A percentile compares a stretch with the other conserved stretches of the same genome.
Conservation (phyloP, 1,140 invertebrate species). For the Oreohelix idahoensis region DNA sequence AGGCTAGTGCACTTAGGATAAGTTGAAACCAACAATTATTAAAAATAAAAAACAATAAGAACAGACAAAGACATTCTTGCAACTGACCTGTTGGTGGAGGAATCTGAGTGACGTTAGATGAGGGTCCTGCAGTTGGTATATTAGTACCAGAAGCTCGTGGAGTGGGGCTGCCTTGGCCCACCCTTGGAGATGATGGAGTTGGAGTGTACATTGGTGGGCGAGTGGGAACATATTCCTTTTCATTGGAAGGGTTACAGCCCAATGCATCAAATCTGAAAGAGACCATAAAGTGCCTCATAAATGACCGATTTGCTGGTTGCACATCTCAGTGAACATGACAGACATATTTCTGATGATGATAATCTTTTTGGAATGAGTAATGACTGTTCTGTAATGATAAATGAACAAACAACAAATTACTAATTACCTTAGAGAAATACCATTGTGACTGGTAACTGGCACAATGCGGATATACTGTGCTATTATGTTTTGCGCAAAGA, state of each 20-base stretch:
- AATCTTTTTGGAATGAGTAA: no score
- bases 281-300: no score
- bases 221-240: background rate
- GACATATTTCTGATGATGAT: no score
- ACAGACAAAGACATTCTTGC: background rate
- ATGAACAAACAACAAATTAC: background rate
- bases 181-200: constrained; percentile 22
- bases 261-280: constrained; percentile 29
- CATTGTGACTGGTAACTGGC: constrained; percentile 8
- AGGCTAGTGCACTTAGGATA: no score
- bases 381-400: no score
- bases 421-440: constrained; percentile 4
- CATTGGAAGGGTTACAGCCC: background rate
- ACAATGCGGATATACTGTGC: constrained; percentile 17
- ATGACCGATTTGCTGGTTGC: background rate
- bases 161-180: background rate
- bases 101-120: background rate
- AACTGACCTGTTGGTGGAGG: background rate
- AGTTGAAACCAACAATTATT: no score
- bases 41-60: no score
- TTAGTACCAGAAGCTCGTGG: background rate
- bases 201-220: background rate
- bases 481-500: constrained; percentile 47
- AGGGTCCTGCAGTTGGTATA: no score
- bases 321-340: background rate